A percentile compares a stretch with the other conserved stretches of the same genome.
phyloP scores from a whole-genome alignment of 2,888 invertebrate species.

The Proisotoma minuta region DNA sequence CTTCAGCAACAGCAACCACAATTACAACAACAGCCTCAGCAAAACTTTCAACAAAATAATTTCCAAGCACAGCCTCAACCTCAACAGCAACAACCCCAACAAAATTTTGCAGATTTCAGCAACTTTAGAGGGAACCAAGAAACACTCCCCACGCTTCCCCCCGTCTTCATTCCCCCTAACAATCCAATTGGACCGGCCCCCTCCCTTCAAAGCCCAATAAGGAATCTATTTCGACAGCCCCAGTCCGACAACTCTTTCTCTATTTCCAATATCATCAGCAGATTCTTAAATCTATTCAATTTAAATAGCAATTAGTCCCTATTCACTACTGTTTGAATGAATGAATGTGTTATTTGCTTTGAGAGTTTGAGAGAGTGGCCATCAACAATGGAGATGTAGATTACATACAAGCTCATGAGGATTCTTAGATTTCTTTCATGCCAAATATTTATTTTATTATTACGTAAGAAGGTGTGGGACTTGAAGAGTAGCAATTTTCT shows the following conservation, averaged over 20 bases:
- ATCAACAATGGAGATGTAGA: too few species aligned
- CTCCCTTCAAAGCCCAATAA: slow-evolving; percentile 22
- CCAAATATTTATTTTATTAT: too few species aligned
- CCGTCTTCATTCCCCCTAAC: slow-evolving; percentile 31
- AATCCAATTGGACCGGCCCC: slow-evolving; percentile 27
- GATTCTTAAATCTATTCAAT: slow-evolving; percentile 30
- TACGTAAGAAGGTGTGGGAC: too few species aligned
- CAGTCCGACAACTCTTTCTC: slow-evolving; percentile 24
- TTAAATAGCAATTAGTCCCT: slow-evolving; percentile 27
- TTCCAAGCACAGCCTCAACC: background rate
- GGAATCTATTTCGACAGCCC: slow-evolving; percentile 30
- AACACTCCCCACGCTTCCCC: slow-evolving; percentile 24
- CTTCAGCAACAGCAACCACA: slow-evolving; percentile 10
- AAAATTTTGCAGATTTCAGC: background rate
- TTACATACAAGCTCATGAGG: too few species aligned
- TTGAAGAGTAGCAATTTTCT: too few species aligned
- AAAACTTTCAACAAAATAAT: slow-evolving; percentile 9
- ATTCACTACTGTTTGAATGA: slow-evolving; percentile 17
- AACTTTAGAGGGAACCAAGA: slow-evolving; percentile 8
- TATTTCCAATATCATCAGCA: slow-evolving; percentile 20
- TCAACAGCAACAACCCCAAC: slow-evolving; percentile 7
- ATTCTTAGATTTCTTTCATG: too few species aligned
- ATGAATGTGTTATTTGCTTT: slow-evolving; percentile 11
- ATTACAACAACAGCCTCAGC: slow-evolving; percentile 8
- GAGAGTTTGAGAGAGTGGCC: too few species aligned